Evolutionary conservation across 2,113 vertebrate genomes (phyloP).

Genomic region (Brachirus orientalis): DNA sequence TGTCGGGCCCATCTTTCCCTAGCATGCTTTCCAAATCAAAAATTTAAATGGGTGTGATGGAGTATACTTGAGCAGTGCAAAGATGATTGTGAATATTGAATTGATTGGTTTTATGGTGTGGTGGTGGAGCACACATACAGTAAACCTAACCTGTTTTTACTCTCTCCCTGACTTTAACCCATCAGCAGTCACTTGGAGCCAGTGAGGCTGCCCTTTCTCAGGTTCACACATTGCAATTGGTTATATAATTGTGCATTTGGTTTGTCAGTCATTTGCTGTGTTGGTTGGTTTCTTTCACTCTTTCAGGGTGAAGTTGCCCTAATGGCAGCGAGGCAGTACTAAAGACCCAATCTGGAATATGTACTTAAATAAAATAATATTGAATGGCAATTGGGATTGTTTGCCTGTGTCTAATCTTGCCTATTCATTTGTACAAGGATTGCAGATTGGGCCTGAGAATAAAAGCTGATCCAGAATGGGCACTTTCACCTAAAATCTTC

Average conservation of each 20-base stretch:
- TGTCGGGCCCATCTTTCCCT: slow-evolving; percentile 78
- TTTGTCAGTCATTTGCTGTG: slow-evolving; percentile 42
- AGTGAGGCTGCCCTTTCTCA: slow-evolving; percentile 50
- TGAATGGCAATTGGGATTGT: not conserved
- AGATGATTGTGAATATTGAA: slow-evolving; percentile 1
- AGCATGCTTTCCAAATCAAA: slow-evolving; percentile 57
- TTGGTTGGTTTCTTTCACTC: slow-evolving; percentile 38
- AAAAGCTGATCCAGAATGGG: slow-evolving; percentile 44
- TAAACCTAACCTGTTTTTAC: slow-evolving; percentile 53
- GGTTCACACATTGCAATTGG: slow-evolving; percentile 57
- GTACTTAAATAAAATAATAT: not conserved
- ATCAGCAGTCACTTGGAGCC: slow-evolving; percentile 59
- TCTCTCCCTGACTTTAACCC: slow-evolving; percentile 39
- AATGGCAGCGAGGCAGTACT: slow-evolving; percentile 5
- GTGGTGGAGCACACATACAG: not conserved
- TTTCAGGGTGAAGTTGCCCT: slow-evolving; percentile 33
- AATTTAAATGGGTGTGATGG: not conserved
- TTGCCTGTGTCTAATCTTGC: not conserved
- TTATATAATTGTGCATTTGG: slow-evolving; percentile 47
- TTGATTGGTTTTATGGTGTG: slow-evolving; percentile 7
- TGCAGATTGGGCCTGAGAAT: slow-evolving; percentile 31
- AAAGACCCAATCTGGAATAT: slow-evolving; percentile 33
- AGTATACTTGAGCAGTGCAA: not conserved
- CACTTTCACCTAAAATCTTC: slow-evolving; percentile 34
- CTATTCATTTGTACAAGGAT: not conserved